phyloP scores from a whole-genome alignment of 2,888 invertebrate genomes.

The Ecliptopera silaceata region DNA sequence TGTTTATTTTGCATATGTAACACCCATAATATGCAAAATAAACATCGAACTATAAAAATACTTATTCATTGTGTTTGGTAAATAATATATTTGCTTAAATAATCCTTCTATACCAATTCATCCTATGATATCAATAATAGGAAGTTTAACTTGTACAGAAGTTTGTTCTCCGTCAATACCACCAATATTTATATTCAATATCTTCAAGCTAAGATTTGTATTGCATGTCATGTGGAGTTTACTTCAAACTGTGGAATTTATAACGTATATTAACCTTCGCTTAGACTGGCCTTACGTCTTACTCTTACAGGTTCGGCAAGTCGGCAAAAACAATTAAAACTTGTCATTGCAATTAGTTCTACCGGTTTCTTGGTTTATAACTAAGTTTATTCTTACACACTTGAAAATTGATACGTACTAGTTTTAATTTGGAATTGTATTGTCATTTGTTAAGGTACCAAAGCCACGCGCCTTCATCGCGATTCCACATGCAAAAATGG shows the following conservation, averaged over 20 bases:
- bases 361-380: conserved; percentile 1
- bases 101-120: too few species aligned
- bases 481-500: too few species aligned
- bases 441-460: too few species aligned
- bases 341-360: conserved; percentile 8
- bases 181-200: background rate
- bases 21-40: too few species aligned
- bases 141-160: background rate
- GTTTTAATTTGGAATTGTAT: background rate
- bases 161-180: background rate
- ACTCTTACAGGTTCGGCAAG: conserved; percentile 19
- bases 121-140: background rate
- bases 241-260: conserved; percentile 33
- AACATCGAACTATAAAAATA: too few species aligned
- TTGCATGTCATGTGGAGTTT: conserved; percentile 41
- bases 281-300: conserved; percentile 30
- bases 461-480: too few species aligned
- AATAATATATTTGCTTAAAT: too few species aligned
- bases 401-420: background rate
- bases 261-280: conserved; percentile 42
- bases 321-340: conserved; percentile 27
- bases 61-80: too few species aligned
- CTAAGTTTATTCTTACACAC: background rate
- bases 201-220: conserved; percentile 1
- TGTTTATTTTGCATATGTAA: too few species aligned